Conservation (phyloP, 2,888 invertebrate genomes). For the Drosophila buzzatii region DNA sequence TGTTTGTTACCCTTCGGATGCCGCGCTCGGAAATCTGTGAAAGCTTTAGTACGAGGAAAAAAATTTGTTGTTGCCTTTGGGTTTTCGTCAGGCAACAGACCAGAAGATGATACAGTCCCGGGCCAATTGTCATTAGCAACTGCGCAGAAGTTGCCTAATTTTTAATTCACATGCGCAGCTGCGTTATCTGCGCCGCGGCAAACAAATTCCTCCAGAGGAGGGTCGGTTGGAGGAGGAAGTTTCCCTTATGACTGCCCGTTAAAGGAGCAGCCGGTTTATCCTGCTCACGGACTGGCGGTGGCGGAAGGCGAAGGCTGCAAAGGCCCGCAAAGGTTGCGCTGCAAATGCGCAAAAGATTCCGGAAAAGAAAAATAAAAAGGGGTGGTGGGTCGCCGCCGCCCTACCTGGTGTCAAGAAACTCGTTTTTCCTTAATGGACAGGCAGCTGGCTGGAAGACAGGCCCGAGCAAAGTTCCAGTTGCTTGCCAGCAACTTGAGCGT, state of each 20-base stretch:
- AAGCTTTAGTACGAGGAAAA: conserved; percentile 32
- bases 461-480: conserved; percentile 5
- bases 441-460: conserved; percentile 39
- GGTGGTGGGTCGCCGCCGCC: conserved; percentile 56
- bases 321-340: conserved; percentile 24
- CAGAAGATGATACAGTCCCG: conserved; percentile 42
- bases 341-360: conserved; percentile 60
- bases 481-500: conserved; percentile 30
- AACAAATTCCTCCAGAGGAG: conserved; percentile 27
- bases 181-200: conserved; percentile 51
- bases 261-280: conserved; percentile 73
- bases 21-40: background rate
- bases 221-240: conserved; percentile 49
- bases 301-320: conserved; percentile 45
- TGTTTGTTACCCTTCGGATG: conserved; percentile 24
- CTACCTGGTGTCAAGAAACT: conserved; percentile 50
- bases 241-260: conserved; percentile 20
- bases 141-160: conserved; percentile 59
- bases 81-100: conserved; percentile 23
- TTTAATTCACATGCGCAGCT: conserved; percentile 71
- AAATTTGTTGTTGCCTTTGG: conserved; percentile 16
- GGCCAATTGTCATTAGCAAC: conserved; percentile 40
- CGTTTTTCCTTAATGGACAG: conserved; percentile 74
- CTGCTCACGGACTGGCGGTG: conserved; percentile 71
- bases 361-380: conserved; percentile 41